A percentile compares a stretch with the other conserved stretches of the same genome.
These are phyloP conservation scores for Pseudobourletiella spinata DNA, from an alignment of 1,140 invertebrate species.

Conservation along the genomic window DNA sequence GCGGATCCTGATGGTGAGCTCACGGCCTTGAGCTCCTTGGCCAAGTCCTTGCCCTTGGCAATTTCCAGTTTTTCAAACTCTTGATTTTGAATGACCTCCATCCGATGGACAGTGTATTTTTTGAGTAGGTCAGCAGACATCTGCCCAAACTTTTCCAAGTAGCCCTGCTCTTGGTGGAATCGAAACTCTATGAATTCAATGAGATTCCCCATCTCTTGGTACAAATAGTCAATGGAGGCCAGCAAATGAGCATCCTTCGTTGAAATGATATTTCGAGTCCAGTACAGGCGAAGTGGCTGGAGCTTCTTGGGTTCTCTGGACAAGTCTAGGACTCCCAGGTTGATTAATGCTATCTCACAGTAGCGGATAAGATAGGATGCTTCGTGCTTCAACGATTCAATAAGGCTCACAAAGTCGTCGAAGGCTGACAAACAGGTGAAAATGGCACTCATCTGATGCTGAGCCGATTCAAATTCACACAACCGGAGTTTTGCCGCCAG, in stretches of 20 bases:
- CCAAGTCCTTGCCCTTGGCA: background rate
- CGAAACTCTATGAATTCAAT: background rate
- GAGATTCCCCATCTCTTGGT: background rate
- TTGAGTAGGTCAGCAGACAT: background rate
- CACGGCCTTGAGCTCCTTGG: background rate
- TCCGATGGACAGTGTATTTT: background rate
- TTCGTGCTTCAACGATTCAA: constrained; percentile 1
- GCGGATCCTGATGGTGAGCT: background rate
- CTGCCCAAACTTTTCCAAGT: constrained; percentile 1
- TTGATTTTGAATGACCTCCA: background rate
- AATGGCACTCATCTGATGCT: background rate
- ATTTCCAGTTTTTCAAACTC: background rate
- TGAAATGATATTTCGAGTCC: background rate
- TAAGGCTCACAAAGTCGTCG: background rate
- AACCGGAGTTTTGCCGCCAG: background rate
- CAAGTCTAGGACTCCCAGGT: background rate
- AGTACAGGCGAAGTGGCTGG: background rate
- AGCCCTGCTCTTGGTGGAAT: background rate
- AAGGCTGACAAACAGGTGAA: background rate
- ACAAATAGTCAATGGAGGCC: background rate
- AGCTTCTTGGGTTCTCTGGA: background rate
- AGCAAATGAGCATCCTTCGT: constrained; percentile 1
- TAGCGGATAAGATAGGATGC: constrained; percentile 1
- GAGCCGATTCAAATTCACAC: too few species aligned
- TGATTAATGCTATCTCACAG: background rate